A percentile compares a stretch with the other conserved stretches of the same genome.
Conservation (phyloP, 2,888 invertebrate species). For the Strigamia transsilvanica region DNA sequence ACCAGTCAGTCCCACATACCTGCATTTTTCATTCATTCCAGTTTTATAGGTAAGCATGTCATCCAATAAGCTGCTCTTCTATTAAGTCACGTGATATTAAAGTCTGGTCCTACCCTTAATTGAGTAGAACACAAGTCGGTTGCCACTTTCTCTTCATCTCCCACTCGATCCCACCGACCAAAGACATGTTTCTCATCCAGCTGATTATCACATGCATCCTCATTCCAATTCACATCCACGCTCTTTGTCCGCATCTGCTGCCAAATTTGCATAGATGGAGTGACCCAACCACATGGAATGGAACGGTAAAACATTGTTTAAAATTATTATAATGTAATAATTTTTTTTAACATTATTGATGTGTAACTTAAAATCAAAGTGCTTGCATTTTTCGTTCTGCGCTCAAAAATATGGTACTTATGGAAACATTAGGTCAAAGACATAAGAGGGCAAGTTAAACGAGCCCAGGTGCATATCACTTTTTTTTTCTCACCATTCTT, state of each 20-base stretch:
- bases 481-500: slow-evolving; percentile 15
- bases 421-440: slow-evolving; percentile 1
- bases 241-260: slow-evolving; percentile 9
- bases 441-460: not conserved
- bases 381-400: no score
- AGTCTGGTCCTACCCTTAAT: slow-evolving; percentile 35
- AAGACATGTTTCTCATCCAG: not conserved
- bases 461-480: not conserved
- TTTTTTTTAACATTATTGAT: not conserved
- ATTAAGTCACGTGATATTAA: slow-evolving; percentile 23
- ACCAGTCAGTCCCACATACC: not conserved
- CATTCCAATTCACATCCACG: not conserved
- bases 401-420: not conserved
- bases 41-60: slow-evolving; percentile 32
- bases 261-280: slow-evolving; percentile 34
- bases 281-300: slow-evolving; percentile 35
- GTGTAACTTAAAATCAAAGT: not conserved
- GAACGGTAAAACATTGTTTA: not conserved
- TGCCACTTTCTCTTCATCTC: slow-evolving; percentile 38
- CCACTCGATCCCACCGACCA: slow-evolving; percentile 29
- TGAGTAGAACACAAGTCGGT: slow-evolving; percentile 20
- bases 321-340: not conserved
- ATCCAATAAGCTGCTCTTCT: slow-evolving; percentile 3
- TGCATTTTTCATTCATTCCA: not conserved
- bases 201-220: not conserved